Evolutionary conservation across 53 echinoderm and acorn worm genomes (phyloP), one percentile per base, ranked within the genome.

Genomic region (Paracentrotus lividus): DNA sequence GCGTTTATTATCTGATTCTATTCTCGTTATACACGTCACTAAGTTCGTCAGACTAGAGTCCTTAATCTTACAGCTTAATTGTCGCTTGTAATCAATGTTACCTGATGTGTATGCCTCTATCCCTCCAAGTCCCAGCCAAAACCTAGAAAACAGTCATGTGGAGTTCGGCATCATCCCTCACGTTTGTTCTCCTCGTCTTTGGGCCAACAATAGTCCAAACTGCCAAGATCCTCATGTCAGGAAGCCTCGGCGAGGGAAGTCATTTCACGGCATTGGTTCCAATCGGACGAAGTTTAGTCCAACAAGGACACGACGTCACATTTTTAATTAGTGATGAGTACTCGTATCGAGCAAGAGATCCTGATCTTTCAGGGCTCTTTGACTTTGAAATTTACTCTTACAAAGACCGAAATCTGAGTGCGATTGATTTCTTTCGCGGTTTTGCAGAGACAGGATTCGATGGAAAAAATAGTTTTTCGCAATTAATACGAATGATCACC

Each of bases 291-390:
- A 92, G 92, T 43, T 77, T 92, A 16, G 42, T 53, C 5, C 40
- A 42, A 42, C 29, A 78, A 53, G 92, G 92, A 13, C 92, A 92
- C 43, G 58, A 92, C 15, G 40, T 92, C 42, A 78, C 92, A 0
- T 38, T 92, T 8, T 75, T 92, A 24, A 92, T 92, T 57, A 77
- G 81, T 44, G 44, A 92, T 9, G 92, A 78, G 6, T 78, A 31
- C 45, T 33, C 77, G 24, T 24, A 56, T 42, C 40, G 92, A 14
- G 92, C 78, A 14, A 16, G 40, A 49, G 55, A 92, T 15, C 78
- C 92, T 42, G 58, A 51, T 78, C 33, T n/a, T 45, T 27, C 45
- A 2, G 47, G 65, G n/a, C 56, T 92, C 49, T 69, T 72, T 12
- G 7, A 72, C 20, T 90, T 90, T 47, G 90, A 90, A 36, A 72